Percentiles rank a stretch among this genome's conserved stretches.
These are phyloP conservation scores for Crambe crambe DNA, from an alignment of 37 sponge, comb jelly and placozoan species.

Conservation along the genomic window DNA sequence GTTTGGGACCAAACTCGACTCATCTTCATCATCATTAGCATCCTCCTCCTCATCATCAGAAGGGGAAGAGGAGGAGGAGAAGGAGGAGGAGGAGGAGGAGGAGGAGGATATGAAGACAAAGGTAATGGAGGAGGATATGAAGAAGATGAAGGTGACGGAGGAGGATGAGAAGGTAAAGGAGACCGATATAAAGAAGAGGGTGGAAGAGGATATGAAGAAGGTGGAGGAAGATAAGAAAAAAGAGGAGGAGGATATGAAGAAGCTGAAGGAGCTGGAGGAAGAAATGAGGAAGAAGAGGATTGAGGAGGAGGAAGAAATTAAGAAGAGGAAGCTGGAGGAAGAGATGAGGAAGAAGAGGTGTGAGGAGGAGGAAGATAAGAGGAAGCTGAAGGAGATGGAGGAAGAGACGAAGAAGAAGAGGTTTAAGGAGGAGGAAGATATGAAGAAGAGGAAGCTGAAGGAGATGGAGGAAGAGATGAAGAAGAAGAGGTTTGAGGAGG, in stretches of 20 bases:
- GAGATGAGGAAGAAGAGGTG: background rate
- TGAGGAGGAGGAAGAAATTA: background rate
- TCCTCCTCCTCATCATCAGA: too few species aligned
- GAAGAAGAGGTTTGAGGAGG: background rate
- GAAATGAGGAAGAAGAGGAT: background rate
- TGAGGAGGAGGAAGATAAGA: background rate
- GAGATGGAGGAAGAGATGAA: background rate
- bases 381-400: background rate
- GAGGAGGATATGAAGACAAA: too few species aligned
- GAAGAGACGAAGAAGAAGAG: background rate
- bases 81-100: background rate
- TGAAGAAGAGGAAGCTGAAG: background rate
- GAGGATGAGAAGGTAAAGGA: background rate
- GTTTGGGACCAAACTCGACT: too few species aligned
- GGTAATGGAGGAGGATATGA: too few species aligned
- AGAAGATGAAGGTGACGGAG: too few species aligned
- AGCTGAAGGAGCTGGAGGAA: background rate
- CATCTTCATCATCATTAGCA: too few species aligned
- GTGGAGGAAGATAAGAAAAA: background rate
- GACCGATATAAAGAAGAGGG: background rate
- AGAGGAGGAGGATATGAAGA: background rate
- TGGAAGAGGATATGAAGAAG: background rate
- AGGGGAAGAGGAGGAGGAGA: too few species aligned
- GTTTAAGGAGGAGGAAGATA: background rate
- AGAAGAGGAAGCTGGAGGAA: background rate